These are phyloP conservation scores for Cercopithecus mona DNA, from an alignment of 2,113 vertebrate species.

Conservation along the genomic window DNA sequence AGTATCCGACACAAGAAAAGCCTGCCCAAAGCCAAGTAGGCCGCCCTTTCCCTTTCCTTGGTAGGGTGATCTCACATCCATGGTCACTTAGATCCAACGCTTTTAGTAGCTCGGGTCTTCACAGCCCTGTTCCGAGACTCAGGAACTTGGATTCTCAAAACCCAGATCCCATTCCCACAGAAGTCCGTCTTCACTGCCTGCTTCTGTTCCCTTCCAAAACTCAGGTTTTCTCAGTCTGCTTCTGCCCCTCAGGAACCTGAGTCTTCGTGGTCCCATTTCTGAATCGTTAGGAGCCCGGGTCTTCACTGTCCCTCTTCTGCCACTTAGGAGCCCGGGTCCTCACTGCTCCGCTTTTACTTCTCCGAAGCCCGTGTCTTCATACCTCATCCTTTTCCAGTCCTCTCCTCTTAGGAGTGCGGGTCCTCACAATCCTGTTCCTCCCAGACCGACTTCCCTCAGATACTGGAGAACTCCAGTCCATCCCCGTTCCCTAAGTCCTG, in stretches of 20 bases:
- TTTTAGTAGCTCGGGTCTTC: slow-evolving; percentile 13
- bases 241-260: not conserved
- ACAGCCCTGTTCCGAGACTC: not conserved
- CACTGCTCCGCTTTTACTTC: slow-evolving; percentile 51
- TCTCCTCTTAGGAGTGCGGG: not conserved
- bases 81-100: not conserved
- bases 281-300: slow-evolving; percentile 3
- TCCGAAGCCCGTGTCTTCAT: slow-evolving; percentile 34
- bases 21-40: slow-evolving; percentile 41
- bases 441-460: not conserved
- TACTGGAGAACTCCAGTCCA: slow-evolving; percentile 28
- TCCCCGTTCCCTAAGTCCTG: slow-evolving; percentile 39
- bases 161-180: not conserved
- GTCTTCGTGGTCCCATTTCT: not conserved
- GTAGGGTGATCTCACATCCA: not conserved
- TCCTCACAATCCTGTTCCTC: slow-evolving; percentile 38
- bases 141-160: slow-evolving; percentile 37
- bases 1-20: slow-evolving; percentile 36
- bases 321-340: slow-evolving; percentile 23
- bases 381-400: not conserved
- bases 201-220: slow-evolving; percentile 41
- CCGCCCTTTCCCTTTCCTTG: not conserved
- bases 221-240: not conserved
- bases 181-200: slow-evolving; percentile 28
- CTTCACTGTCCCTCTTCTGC: slow-evolving; percentile 52